Base-by-base conservation (phyloP, 2,797 vertebrate genomes). In the Xenentodon cancila region DNA sequence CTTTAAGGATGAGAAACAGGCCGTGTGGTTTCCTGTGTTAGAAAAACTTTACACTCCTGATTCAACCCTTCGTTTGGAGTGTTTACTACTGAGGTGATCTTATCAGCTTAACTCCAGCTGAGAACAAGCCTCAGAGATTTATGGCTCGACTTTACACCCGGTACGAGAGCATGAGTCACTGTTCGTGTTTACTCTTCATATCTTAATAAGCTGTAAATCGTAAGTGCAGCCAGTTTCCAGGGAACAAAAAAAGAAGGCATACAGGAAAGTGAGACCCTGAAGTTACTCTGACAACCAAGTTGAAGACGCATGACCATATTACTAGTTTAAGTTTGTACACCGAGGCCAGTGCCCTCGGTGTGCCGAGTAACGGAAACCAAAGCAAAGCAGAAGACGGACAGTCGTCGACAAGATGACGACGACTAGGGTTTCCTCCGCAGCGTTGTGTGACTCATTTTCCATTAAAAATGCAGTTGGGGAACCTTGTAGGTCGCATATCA, bases 311-410 rank as follows among this genome's bases (percentile, higher is more conserved):
- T 17, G 1, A 53, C 27, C 22, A 44, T 51, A 34, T 54, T 15
- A 27, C 34, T 19, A 40, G 43, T 27, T 63, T 19, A 55, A 62
- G 50, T 9, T 2, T 0, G 19, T 30, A 9, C 53, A 54, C 15
- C 34, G 18, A 65, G 77, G 77, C 80, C 77, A 70, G 11, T 9
- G 34, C 9, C 53, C 64, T 16, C 25, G 48, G 64, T 46, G 66
- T 15, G 9, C 1, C 2, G 9, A 49, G 86, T 51, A 80, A 84
- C 17, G 19, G 81, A 90, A 66, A 85, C 78, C 65, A 50, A 62
- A 52, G 50, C 67, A 25, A 25, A 73, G 59, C 3, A 77, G 77
- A 80, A 85, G 79, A 78, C 82, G 83, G 78, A 79, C 77, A 81
- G 79, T 75, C 16, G 45, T 64, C 77, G 80, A 70, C 68, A 63